A percentile compares a stretch with the other conserved stretches of the same genome.
These are phyloP conservation scores for Drosophila hamatofila DNA, from an alignment of 2,888 invertebrate species.

Conservation along the genomic window DNA sequence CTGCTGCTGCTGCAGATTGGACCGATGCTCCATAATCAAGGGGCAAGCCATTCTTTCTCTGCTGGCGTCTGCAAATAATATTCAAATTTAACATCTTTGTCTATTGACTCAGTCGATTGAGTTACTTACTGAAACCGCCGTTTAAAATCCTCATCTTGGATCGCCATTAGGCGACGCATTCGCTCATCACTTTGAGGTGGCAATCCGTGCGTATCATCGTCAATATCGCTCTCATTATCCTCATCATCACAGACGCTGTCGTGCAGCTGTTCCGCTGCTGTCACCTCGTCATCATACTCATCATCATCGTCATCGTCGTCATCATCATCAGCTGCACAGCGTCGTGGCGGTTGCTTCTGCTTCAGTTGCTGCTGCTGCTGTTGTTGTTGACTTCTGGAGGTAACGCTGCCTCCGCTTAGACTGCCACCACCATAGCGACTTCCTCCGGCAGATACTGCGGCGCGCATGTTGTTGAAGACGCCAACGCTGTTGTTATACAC, in stretches of 20 bases:
- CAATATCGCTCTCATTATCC: constrained; percentile 78
- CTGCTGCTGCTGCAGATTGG: constrained; percentile 47
- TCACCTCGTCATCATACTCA: constrained; percentile 76
- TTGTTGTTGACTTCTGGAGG: constrained; percentile 69
- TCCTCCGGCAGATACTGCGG: constrained; percentile 66
- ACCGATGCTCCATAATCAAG: constrained; percentile 64
- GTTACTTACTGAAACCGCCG: constrained; percentile 83
- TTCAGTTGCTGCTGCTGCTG: constrained; percentile 54
- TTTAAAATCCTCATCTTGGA: constrained; percentile 83
- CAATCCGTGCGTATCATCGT: constrained; percentile 72
- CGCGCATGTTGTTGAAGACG: constrained; percentile 72
- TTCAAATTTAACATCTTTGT: neutral
- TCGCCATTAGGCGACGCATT: constrained; percentile 82
- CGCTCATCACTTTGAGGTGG: constrained; percentile 83
- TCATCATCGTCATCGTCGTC: constrained; percentile 64
- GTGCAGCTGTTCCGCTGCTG: constrained; percentile 69
- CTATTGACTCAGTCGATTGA: neutral
- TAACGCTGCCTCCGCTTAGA: constrained; percentile 72
- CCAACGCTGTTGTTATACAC: constrained; percentile 74
- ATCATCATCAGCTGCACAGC: constrained; percentile 59
- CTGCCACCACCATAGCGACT: constrained; percentile 64
- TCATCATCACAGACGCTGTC: constrained; percentile 80
- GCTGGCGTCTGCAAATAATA: constrained; percentile 73
- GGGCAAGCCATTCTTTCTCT: constrained; percentile 77
- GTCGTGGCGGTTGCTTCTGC: constrained; percentile 53